Conservation (phyloP, 2,113 vertebrate species). For the Amblyopsis rosae region DNA sequence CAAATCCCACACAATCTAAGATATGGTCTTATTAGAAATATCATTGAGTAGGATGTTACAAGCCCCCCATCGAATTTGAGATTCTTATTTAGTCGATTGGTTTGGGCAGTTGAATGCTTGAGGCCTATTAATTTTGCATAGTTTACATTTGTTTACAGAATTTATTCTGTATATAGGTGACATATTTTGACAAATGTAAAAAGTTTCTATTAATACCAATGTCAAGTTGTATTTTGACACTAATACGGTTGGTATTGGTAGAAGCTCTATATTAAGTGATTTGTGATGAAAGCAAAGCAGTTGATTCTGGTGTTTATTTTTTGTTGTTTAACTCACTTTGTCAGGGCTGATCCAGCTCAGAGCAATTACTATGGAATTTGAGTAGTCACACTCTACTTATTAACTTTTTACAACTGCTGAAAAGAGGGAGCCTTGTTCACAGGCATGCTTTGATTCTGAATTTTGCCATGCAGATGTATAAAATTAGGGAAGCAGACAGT, state of each 20-base stretch:
- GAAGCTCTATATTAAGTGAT: constrained; percentile 8
- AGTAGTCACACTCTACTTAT: constrained; percentile 32
- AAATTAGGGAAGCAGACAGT: not conserved
- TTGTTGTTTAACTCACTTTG: constrained; percentile 11
- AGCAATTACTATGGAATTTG: constrained; percentile 50
- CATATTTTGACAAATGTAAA: no score
- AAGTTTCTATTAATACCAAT: not conserved
- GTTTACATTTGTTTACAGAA: no score
- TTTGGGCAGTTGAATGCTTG: not conserved
- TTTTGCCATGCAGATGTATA: constrained; percentile 10
- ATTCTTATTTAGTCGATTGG: not conserved
- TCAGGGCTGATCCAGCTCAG: constrained; percentile 14
- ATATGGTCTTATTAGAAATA: no score
- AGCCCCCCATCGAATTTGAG: no score
- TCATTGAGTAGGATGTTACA: no score
- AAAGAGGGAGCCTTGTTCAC: constrained; percentile 23
- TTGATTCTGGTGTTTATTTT: constrained; percentile 10
- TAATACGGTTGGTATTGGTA: not conserved
- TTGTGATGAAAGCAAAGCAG: not conserved
- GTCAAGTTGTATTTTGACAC: not conserved
- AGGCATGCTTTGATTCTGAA: constrained; percentile 16
- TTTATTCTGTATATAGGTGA: not conserved
- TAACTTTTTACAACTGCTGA: constrained; percentile 40
- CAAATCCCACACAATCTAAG: no score
- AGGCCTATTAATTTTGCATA: no score